These are phyloP conservation scores for Artibeus lituratus DNA, from an alignment of 2,797 vertebrate species.

Conservation along the genomic window DNA sequence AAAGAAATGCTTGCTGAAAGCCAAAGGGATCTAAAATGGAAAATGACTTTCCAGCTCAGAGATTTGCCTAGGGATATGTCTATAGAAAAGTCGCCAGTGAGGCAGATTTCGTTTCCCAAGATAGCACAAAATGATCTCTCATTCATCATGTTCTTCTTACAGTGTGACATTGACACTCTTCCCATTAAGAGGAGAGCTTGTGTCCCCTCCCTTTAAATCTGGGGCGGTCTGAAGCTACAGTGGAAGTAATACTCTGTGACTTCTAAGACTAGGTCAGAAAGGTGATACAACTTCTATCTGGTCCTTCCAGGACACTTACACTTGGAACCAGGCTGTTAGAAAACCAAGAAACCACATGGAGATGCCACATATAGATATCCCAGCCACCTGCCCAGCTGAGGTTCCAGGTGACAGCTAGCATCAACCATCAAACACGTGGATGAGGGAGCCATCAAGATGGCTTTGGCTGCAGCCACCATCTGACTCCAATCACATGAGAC, in stretches of 20 bases:
- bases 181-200: neutral
- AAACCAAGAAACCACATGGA: neutral
- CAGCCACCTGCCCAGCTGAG: neutral
- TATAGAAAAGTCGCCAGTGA: slow-evolving; percentile 38
- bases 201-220: neutral
- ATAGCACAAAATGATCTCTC: neutral
- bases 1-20: slow-evolving; percentile 39
- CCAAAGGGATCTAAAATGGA: slow-evolving; percentile 35
- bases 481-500: neutral
- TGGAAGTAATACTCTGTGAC: neutral
- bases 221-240: neutral
- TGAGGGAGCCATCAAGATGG: neutral
- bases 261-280: neutral
- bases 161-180: neutral
- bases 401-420: neutral
- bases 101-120: slow-evolving; percentile 36
- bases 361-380: neutral
- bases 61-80: slow-evolving; percentile 8
- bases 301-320: neutral
- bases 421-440: neutral
- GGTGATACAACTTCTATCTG: neutral
- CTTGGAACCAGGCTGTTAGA: neutral
- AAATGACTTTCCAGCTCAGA: slow-evolving; percentile 50
- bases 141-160: neutral
- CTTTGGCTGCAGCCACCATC: neutral